Conservation (phyloP, 2,888 invertebrate species). For the Arrhopalites spinosus region DNA sequence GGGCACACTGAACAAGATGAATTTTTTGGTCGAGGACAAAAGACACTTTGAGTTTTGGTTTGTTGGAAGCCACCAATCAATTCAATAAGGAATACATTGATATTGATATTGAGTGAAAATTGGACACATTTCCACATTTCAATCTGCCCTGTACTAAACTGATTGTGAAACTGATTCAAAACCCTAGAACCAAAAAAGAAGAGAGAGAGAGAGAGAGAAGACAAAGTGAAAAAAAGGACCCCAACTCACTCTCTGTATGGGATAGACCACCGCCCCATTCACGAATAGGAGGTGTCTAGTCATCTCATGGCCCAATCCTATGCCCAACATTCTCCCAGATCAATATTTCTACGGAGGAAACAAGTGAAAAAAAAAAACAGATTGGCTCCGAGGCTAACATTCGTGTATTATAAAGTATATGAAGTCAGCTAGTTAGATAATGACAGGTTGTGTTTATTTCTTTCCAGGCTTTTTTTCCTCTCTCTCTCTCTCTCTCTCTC, state of each 20-base stretch:
- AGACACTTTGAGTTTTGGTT: no score
- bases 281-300: background rate
- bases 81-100: background rate
- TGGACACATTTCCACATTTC: constrained; percentile 17
- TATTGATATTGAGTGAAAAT: constrained; percentile 18
- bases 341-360: constrained; percentile 12
- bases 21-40: no score
- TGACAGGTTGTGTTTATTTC: constrained; percentile 40
- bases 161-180: constrained; percentile 11
- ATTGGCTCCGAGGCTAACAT: constrained; percentile 36
- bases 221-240: no score
- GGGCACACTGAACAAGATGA: no score
- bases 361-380: constrained; percentile 33
- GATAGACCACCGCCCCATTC: no score
- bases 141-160: constrained; percentile 11
- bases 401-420: constrained; percentile 39
- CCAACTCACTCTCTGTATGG: background rate
- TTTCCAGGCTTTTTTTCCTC: constrained; percentile 21
- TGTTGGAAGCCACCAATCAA: no score
- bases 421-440: constrained; percentile 38
- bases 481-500: constrained; percentile 10
- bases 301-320: constrained; percentile 4
- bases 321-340: background rate
- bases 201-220: constrained; percentile 9
- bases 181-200: background rate